A percentile compares a stretch with the other conserved stretches of the same genome.
phyloP scores from a whole-genome alignment of 2,113 vertebrate species.

The Eolophus roseicapilla region DNA sequence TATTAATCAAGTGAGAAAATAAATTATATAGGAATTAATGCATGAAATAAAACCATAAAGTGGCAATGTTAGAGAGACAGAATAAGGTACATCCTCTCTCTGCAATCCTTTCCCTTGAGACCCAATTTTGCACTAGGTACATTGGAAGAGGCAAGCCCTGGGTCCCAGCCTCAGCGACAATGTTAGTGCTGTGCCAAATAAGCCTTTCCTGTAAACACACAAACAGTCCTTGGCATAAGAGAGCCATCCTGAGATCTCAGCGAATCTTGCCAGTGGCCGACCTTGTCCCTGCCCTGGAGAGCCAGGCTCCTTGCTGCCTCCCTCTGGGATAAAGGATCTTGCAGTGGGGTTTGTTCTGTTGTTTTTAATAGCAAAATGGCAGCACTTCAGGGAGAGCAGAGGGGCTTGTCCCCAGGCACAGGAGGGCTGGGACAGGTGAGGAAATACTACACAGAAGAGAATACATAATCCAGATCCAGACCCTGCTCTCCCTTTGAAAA shows the following conservation, averaged over 20 bases:
- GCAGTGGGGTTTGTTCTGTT: not conserved
- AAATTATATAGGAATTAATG: not conserved
- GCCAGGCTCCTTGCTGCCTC: conserved; percentile 22
- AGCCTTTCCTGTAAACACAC: conserved; percentile 62
- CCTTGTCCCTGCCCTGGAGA: not conserved
- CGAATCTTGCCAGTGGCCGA: not conserved
- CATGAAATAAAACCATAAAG: not conserved
- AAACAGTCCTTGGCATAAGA: conserved; percentile 59
- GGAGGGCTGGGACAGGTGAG: not conserved
- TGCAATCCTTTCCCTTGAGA: not conserved
- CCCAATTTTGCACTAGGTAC: not conserved
- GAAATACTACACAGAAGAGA: not conserved
- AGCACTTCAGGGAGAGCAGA: not conserved
- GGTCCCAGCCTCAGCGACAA: not conserved
- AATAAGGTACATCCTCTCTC: not conserved
- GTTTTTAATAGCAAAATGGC: not conserved
- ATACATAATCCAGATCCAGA: not conserved
- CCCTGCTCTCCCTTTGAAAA: not conserved
- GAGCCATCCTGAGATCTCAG: not conserved
- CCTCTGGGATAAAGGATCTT: not conserved
- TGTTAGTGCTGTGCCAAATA: conserved; percentile 9
- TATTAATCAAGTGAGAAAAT: conserved; percentile 9
- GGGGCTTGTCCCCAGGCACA: not conserved
- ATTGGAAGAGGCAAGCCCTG: conserved; percentile 28
- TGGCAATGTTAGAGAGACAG: not conserved